Percentiles rank a stretch among this genome's conserved stretches.
Evolutionary conservation across 2,888 invertebrate genomes (phyloP).

Genomic region (Flexamia atlantica): DNA sequence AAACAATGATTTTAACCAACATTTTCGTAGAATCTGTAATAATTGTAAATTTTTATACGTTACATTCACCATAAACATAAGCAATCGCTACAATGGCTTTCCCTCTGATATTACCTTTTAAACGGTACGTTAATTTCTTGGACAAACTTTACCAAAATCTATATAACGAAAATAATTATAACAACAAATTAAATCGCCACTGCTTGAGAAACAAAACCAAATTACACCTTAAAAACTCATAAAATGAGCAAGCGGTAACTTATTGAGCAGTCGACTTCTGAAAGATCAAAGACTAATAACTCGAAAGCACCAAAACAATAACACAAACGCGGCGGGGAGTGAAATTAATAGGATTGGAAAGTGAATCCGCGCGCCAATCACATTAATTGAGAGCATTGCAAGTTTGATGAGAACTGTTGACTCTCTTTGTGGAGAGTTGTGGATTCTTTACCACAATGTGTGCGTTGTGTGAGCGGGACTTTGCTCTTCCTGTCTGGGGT

Average conservation of each 20-base stretch:
- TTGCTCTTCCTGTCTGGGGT: not conserved
- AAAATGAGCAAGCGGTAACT: not conserved
- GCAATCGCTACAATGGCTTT: no score
- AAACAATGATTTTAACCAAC: no score
- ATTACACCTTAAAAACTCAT: no score
- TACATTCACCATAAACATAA: no score
- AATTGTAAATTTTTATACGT: no score
- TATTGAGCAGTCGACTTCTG: not conserved
- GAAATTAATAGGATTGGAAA: conserved; percentile 15
- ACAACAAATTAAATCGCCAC: no score
- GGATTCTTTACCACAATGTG: not conserved
- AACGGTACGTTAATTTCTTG: no score
- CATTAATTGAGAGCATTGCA: conserved; percentile 9
- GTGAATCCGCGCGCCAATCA: conserved; percentile 28
- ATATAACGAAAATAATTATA: no score
- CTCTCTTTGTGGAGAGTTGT: not conserved
- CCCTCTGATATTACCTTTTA: no score
- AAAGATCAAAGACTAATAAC: not conserved
- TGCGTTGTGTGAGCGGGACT: not conserved
- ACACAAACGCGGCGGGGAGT: not conserved
- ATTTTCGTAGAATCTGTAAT: no score
- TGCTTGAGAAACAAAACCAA: no score
- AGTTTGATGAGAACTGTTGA: conserved; percentile 10
- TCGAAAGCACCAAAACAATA: not conserved
- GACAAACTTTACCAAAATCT: no score